Evolutionary conservation across 2,888 invertebrate genomes (phyloP).

Genomic region (Drosophila austrosaltans): DNA sequence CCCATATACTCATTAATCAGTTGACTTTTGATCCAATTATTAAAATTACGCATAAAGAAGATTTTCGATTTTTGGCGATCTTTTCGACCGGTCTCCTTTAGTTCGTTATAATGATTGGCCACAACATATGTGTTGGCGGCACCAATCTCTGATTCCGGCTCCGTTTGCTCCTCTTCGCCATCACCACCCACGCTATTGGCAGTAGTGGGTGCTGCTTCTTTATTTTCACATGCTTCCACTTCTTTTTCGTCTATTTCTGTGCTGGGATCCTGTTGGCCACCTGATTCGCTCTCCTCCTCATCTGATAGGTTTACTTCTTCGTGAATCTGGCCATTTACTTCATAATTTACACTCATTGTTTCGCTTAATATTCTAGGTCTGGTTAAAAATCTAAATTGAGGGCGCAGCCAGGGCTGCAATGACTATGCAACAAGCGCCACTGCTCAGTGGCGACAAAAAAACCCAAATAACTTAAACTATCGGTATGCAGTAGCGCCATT

Average conservation of each 20-base stretch:
- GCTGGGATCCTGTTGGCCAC: conserved; percentile 10
- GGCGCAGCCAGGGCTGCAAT: conserved; percentile 4
- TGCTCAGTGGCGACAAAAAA: neutral
- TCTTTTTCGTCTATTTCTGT: conserved; percentile 9
- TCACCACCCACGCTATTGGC: neutral
- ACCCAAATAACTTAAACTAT: neutral
- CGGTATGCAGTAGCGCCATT: neutral
- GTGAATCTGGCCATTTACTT: conserved; percentile 41
- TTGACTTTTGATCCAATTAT: conserved; percentile 99
- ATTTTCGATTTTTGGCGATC: conserved; percentile 95
- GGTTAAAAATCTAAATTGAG: conserved; percentile 12
- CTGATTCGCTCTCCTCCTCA: conserved; percentile 59
- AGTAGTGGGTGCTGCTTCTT: neutral
- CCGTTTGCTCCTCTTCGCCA: neutral
- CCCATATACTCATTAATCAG: conserved; percentile 92
- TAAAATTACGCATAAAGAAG: conserved; percentile 97
- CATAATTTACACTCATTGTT: conserved; percentile 59
- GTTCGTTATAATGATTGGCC: conserved; percentile 96
- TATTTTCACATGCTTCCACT: neutral
- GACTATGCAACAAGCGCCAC: neutral
- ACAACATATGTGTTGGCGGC: conserved; percentile 85
- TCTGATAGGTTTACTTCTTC: conserved; percentile 55
- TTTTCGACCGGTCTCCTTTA: conserved; percentile 91
- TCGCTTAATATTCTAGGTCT: conserved; percentile 9
- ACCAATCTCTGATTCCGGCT: conserved; percentile 26